Evolutionary conservation across 2,888 invertebrate species (phyloP), one percentile per base, ranked within the genome.

Genomic region (Eupeodes latifasciatus): DNA sequence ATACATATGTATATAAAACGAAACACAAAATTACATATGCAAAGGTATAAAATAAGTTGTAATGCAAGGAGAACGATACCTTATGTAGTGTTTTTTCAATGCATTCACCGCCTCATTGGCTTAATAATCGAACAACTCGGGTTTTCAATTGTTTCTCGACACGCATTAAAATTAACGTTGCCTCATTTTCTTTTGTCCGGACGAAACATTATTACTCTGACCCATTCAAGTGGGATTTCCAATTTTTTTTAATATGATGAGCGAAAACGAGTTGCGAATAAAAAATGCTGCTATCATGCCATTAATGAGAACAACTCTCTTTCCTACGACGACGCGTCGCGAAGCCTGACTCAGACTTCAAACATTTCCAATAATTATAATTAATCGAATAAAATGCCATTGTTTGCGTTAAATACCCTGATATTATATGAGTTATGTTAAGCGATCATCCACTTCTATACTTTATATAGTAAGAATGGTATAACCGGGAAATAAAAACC

Each of bases 321-420:
- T 14, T 84, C 79, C 27, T 27, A 27, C 27, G 27, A 27, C 27
- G n/a, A n/a, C n/a, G n/a, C n/a, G n/a, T n/a, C n/a, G 27, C 27
- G 27, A 27, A 27, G 84, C 84, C 72, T 84, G 76, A 88, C 82
- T 90, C 82, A 89, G 83, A 85, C 87, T 86, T 90, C 90, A 85
- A 89, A 72, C 90, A 90, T 89, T 90, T 90, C 85, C 90, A 90
- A 90, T 90, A 90, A 90, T 90, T 90, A 90, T 90, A 90, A 90
- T 90, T 90, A 90, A 90, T 90, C 90, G 90, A 89, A 72, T 87
- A 76, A 87, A 83, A 90, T 72, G 81, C 87, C 77, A 90, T 90
- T 90, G 90, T 89, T 89, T 82, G 57, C 81, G 78, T 53, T 75
- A 89, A 89, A 90, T 90, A 85, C 85, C 88, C 89, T 82, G 88